Conservation (phyloP, 2,113 vertebrate genomes). For the Macquaria australasica region DNA sequence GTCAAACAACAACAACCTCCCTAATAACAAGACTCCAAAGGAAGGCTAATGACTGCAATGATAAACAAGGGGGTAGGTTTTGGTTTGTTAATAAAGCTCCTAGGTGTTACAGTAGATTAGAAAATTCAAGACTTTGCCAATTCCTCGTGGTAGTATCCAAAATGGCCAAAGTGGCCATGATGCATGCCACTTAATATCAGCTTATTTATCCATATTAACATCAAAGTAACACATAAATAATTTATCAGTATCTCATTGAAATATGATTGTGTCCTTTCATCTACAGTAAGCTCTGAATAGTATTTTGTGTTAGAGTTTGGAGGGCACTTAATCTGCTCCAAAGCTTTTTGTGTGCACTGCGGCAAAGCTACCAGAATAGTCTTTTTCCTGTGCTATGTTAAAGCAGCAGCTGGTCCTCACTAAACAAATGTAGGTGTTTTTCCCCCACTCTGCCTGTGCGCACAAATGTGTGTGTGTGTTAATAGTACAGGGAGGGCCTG, state of each 20-base stretch:
- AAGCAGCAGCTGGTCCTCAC: slow-evolving; percentile 54
- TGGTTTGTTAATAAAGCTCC: background rate
- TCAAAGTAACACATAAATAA: background rate
- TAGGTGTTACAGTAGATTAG: background rate
- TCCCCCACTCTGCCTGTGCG: slow-evolving; percentile 4
- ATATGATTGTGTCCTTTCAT: slow-evolving; percentile 1
- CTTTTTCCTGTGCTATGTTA: slow-evolving; percentile 9
- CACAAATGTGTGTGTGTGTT: slow-evolving; percentile 27
- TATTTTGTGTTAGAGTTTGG: slow-evolving; percentile 6
- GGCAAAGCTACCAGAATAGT: slow-evolving; percentile 9
- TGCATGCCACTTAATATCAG: background rate
- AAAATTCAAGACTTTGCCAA: background rate
- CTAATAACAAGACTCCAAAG: slow-evolving; percentile 32
- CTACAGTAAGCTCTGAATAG: background rate
- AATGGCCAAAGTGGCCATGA: background rate
- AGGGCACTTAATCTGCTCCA: slow-evolving; percentile 10
- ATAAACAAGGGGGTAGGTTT: slow-evolving; percentile 13
- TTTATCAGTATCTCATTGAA: slow-evolving; percentile 3
- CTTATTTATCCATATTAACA: background rate
- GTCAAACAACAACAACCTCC: slow-evolving; percentile 36
- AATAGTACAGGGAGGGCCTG: slow-evolving; percentile 56
- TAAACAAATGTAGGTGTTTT: slow-evolving; percentile 35
- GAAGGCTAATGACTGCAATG: slow-evolving; percentile 34
- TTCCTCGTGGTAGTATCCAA: background rate
- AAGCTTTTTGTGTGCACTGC: slow-evolving; percentile 16